A percentile compares a stretch with the other conserved stretches of the same genome.
phyloP scores from a whole-genome alignment of 2,888 invertebrate species.

The Caenorhabditis drosophilae region DNA sequence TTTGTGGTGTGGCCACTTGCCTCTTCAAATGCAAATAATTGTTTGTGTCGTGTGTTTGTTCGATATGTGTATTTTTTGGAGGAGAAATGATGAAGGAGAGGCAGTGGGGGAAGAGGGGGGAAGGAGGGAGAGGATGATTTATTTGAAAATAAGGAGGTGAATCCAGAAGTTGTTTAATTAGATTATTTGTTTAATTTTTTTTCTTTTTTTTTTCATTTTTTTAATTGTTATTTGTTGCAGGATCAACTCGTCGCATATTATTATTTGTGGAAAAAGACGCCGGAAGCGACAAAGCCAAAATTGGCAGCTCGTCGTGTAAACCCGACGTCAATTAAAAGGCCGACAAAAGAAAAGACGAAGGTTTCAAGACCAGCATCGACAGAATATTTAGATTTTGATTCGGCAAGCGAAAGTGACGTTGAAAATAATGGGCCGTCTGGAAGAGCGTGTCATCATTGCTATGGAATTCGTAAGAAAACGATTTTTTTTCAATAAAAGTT shows the following conservation, averaged over 20 bases:
- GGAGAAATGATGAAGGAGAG: conserved; percentile 6
- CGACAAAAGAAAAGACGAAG: conserved; percentile 45
- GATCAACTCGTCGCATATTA: conserved; percentile 97
- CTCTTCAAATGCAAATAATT: conserved; percentile 26
- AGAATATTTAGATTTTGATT: conserved; percentile 75
- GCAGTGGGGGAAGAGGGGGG: conserved; percentile 3
- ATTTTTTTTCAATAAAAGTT: no score
- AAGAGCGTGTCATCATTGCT: conserved; percentile 82
- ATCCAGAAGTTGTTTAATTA: background rate
- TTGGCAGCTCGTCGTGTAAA: conserved; percentile 31
- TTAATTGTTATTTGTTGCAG: no score
- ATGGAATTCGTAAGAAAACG: conserved; percentile 78
- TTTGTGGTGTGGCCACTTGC: background rate
- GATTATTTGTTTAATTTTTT: background rate
- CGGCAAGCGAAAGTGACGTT: conserved; percentile 72
- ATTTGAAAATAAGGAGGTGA: no score
- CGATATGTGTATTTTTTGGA: background rate
- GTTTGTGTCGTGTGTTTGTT: conserved; percentile 6
- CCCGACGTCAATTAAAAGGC: conserved; percentile 39
- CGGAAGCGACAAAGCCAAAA: conserved; percentile 92
- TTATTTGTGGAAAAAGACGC: conserved; percentile 99
- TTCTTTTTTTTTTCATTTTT: no score
- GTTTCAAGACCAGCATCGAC: conserved; percentile 69
- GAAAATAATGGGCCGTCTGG: conserved; percentile 74
- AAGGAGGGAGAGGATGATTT: background rate